A percentile compares a stretch with the other conserved stretches of the same genome.
phyloP scores from a whole-genome alignment of 2,888 invertebrate genomes.

The Drosophila longiperda region DNA sequence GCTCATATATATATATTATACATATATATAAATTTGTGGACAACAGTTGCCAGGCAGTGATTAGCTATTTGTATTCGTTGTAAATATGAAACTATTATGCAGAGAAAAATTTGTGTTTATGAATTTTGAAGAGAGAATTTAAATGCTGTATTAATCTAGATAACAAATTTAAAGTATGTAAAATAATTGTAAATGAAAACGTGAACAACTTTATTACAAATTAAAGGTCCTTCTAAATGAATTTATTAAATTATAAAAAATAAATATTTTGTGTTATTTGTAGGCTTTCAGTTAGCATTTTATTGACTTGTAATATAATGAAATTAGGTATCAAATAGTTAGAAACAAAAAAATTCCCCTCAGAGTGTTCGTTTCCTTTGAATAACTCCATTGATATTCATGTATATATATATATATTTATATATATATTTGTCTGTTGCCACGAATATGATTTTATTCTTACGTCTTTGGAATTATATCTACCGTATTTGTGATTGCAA shows the following conservation, averaged over 20 bases:
- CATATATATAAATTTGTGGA: background rate
- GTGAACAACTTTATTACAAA: no score
- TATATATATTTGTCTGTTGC: no score
- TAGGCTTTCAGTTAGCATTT: background rate
- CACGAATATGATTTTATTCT: background rate
- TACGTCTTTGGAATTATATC: conserved; percentile 7
- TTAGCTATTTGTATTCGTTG: background rate
- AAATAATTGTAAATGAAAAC: background rate
- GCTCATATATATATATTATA: background rate
- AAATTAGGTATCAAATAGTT: no score
- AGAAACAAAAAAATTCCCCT: no score
- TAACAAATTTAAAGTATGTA: background rate
- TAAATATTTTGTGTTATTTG: no score
- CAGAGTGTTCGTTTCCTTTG: no score
- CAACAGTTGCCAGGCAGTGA: conserved; percentile 4
- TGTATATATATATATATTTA: background rate
- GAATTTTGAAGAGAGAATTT: background rate
- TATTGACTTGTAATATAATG: no score
- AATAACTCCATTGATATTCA: no score
- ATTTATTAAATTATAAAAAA: no score
- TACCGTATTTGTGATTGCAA: conserved; percentile 6
- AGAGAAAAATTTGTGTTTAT: background rate
- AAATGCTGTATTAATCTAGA: background rate
- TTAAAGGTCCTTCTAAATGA: no score
- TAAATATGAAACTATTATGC: background rate